Conservation (phyloP, 2,888 invertebrate genomes). For the Pardosa pseudoannulata region DNA sequence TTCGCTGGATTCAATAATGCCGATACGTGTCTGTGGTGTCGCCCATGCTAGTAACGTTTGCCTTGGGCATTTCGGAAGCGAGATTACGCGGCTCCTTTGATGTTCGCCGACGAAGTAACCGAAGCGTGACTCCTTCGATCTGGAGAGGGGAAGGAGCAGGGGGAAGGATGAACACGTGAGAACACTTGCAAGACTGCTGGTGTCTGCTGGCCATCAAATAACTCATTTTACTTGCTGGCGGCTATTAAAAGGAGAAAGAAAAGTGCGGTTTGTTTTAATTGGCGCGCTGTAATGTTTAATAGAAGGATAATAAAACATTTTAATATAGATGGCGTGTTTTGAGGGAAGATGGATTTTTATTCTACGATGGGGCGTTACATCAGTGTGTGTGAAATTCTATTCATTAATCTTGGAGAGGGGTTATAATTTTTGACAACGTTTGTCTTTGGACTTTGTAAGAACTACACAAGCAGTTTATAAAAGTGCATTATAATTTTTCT, state of each 20-base stretch:
- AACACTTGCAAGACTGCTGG: slow-evolving; percentile 10
- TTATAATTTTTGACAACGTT: too few species aligned
- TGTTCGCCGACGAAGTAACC: slow-evolving; percentile 54
- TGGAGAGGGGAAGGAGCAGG: background rate
- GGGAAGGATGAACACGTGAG: slow-evolving; percentile 30
- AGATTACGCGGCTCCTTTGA: slow-evolving; percentile 49
- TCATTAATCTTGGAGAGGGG: background rate
- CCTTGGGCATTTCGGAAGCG: slow-evolving; percentile 52
- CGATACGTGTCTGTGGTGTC: background rate
- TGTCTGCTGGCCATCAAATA: slow-evolving; percentile 11
- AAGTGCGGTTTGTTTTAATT: slow-evolving; percentile 21
- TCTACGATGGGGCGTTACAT: background rate
- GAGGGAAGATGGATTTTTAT: background rate
- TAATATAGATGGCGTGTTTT: background rate
- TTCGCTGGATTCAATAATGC: background rate
- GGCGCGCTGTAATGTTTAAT: background rate
- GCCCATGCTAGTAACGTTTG: background rate
- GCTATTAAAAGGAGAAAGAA: slow-evolving; percentile 7
- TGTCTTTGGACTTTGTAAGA: too few species aligned
- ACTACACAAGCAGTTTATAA: too few species aligned
- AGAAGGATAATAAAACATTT: background rate
- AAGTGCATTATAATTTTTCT: too few species aligned
- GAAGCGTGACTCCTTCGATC: slow-evolving; percentile 59
- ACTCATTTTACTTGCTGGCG: slow-evolving; percentile 25
- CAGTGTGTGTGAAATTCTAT: background rate